Evolutionary conservation across 2,888 invertebrate species (phyloP).

Genomic region (Euspilapteryx auroguttella): DNA sequence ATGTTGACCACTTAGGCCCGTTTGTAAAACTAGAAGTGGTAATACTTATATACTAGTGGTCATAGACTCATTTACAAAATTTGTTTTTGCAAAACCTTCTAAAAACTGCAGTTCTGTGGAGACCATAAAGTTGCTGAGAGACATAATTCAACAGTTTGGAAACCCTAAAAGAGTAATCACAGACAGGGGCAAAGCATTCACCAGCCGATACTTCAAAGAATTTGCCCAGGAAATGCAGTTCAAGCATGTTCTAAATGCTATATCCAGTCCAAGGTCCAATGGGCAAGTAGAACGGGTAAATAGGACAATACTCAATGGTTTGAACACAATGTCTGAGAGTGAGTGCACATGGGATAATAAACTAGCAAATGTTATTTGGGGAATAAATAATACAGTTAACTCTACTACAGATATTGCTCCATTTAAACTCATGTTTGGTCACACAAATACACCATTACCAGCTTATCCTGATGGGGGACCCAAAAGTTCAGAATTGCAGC

Average conservation of each 20-base stretch:
- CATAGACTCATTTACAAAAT: too few species aligned
- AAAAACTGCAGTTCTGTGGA: too few species aligned
- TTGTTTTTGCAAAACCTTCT: too few species aligned
- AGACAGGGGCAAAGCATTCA: slow-evolving; percentile 2
- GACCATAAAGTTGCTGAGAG: slow-evolving; percentile 9
- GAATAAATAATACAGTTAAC: slow-evolving; percentile 13
- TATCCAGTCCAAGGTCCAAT: too few species aligned
- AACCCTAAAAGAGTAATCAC: slow-evolving; percentile 7
- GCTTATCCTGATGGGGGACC: slow-evolving; percentile 1
- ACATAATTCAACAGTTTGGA: slow-evolving; percentile 10
- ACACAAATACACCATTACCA: slow-evolving; percentile 7
- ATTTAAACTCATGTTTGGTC: slow-evolving; percentile 11
- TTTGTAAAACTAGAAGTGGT: too few species aligned
- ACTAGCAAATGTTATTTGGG: slow-evolving; percentile 8
- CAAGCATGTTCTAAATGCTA: too few species aligned
- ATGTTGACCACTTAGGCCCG: slow-evolving; percentile 14
- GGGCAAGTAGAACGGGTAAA: slow-evolving; percentile 13
- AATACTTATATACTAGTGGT: too few species aligned
- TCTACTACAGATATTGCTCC: slow-evolving; percentile 9
- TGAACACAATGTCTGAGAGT: slow-evolving; percentile 10
- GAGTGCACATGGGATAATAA: slow-evolving; percentile 4
- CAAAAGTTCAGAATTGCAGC: too few species aligned
- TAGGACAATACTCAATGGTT: slow-evolving; percentile 10
- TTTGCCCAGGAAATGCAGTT: slow-evolving; percentile 13
- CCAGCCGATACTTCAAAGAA: slow-evolving; percentile 8